Conservation (phyloP, 2,888 invertebrate genomes). For the Lathronympha strigana region DNA sequence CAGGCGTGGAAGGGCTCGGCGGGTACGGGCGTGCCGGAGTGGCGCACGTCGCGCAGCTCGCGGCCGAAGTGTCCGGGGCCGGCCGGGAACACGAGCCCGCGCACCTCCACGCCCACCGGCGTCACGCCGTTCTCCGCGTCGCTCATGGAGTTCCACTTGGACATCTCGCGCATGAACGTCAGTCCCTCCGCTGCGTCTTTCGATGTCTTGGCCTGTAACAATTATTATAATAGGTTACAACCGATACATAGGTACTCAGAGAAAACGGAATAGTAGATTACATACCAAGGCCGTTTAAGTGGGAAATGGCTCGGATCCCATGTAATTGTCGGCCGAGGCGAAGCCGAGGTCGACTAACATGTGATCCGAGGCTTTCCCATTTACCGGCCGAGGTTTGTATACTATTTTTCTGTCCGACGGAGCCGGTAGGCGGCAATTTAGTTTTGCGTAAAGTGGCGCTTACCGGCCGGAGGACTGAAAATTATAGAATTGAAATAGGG, state of each 20-base stretch:
- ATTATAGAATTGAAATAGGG: too few species aligned
- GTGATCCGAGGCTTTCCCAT: too few species aligned
- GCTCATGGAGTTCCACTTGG: constrained; percentile 92
- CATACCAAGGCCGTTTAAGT: too few species aligned
- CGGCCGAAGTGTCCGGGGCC: constrained; percentile 97
- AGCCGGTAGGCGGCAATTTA: too few species aligned
- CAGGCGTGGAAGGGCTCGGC: constrained; percentile 90
- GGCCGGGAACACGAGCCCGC: constrained; percentile 80
- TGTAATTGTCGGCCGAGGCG: too few species aligned
- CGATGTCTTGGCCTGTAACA: constrained; percentile 90
- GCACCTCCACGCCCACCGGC: constrained; percentile 62
- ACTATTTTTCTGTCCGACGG: too few species aligned
- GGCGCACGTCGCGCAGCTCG: constrained; percentile 87
- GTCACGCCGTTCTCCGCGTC: constrained; percentile 79
- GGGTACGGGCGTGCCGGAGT: constrained; percentile 86
- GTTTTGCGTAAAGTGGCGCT: too few species aligned
- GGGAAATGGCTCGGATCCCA: too few species aligned
- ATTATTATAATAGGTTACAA: background rate
- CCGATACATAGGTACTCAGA: constrained; percentile 2
- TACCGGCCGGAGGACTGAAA: too few species aligned
- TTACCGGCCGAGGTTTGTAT: too few species aligned
- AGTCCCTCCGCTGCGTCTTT: constrained; percentile 96
- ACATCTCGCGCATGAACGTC: constrained; percentile 98
- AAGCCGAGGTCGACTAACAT: too few species aligned
- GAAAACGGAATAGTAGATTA: background rate